Evolutionary conservation across 2,888 invertebrate genomes (phyloP).

Genomic region (Pseudolycoriella hygida): DNA sequence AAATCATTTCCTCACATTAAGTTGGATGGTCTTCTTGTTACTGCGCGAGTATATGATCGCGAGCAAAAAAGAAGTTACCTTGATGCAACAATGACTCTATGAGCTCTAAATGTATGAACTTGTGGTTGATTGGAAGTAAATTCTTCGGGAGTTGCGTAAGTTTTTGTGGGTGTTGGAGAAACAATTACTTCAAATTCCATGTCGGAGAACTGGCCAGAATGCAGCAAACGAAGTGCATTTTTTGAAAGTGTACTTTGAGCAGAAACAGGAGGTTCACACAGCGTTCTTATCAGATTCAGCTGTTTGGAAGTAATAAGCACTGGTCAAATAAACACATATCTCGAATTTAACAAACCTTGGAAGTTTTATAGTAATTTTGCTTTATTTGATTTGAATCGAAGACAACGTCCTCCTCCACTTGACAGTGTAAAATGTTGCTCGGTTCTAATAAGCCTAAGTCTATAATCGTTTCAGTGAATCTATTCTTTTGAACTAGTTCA

Average conservation of each 20-base stretch:
- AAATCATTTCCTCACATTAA: no score
- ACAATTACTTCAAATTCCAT: conserved; percentile 42
- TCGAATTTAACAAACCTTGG: conserved; percentile 15
- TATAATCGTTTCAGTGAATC: conserved; percentile 39
- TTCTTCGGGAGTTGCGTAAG: neutral
- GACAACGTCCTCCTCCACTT: neutral
- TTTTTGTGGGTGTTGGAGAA: neutral
- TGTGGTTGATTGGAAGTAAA: conserved; percentile 12
- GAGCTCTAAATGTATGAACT: conserved; percentile 33
- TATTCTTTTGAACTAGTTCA: conserved; percentile 40
- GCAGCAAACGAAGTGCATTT: conserved; percentile 36
- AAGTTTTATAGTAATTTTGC: conserved; percentile 13
- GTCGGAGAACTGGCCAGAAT: conserved; percentile 36
- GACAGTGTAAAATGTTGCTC: conserved; percentile 17
- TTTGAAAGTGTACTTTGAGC: conserved; percentile 37
- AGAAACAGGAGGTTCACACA: conserved; percentile 40
- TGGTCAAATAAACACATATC: no score
- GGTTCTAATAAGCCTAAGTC: conserved; percentile 35
- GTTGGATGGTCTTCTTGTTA: no score
- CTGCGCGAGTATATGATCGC: no score
- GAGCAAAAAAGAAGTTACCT: no score
- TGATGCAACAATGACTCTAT: conserved; percentile 46
- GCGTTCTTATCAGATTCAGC: conserved; percentile 35
- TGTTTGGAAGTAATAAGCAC: conserved; percentile 8
- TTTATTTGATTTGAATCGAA: conserved; percentile 4